A percentile compares a stretch with the other conserved stretches of the same genome.
Evolutionary conservation across 2,797 vertebrate species (phyloP).

Genomic region (Lemur catta): DNA sequence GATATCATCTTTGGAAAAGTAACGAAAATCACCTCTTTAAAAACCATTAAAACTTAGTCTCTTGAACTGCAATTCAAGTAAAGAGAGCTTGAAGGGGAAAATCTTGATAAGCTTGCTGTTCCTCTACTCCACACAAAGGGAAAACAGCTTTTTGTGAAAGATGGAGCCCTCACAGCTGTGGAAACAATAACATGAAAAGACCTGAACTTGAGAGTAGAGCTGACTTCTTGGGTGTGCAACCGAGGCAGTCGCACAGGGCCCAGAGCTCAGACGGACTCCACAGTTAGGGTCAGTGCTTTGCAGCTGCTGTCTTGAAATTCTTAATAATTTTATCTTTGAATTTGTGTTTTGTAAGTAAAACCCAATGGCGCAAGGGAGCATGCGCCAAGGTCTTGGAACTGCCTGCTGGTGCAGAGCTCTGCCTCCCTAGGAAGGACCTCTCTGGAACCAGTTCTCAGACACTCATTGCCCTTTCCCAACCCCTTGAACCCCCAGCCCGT

Average conservation of each 20-base stretch:
- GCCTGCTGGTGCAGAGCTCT: neutral
- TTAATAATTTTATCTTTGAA: slow-evolving; percentile 9
- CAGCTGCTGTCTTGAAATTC: neutral
- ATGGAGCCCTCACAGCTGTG: neutral
- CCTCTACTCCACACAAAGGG: neutral
- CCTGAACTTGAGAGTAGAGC: neutral
- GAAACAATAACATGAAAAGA: neutral
- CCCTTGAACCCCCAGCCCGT: neutral
- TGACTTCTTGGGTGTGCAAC: neutral
- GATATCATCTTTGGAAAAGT: neutral
- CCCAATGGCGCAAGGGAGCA: neutral
- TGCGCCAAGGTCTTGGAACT: neutral
- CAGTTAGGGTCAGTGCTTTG: neutral
- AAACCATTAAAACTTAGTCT: neutral
- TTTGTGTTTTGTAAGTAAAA: neutral
- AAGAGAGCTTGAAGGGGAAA: neutral
- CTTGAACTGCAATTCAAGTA: neutral
- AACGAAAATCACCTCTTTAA: neutral
- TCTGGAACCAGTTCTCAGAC: neutral
- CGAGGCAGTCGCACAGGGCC: neutral
- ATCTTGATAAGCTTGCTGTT: neutral
- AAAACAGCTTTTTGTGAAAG: neutral
- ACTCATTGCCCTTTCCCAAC: neutral
- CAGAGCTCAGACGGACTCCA: too few relatives aligned
- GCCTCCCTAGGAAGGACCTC: neutral